Evolutionary conservation across 2,113 vertebrate species (phyloP), one percentile per base, ranked within the genome.

Genomic region (Litocranius walleri): DNA sequence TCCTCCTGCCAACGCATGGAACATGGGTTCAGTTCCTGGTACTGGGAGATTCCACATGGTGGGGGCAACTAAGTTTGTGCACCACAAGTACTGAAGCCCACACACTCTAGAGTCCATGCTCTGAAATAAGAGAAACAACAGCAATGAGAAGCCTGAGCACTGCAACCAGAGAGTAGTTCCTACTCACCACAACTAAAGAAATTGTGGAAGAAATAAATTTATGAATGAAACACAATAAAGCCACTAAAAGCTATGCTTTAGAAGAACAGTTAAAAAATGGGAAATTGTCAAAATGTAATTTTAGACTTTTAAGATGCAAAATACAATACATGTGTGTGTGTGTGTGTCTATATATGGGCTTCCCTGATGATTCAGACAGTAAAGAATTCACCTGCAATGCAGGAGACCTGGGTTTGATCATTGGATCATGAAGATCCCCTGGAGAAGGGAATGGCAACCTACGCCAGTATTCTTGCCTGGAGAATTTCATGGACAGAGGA

Each of bases 131-230:
- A 71, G 67, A 71, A 71, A 2, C 15, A 9, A 40, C n/a, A 10
- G 3, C 19, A 74, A 3, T 74, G 21, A 23, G 21, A 74, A 74
- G 36, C 5, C 21, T 74, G 36, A 74, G 67, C 36, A 13, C 67
- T 74, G 67, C 67, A 74, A 23, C n/a, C 11, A 74, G 67, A 74
- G 21, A 25, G 36, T 6, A 40, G 67, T 6, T 40, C 10, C 67
- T 0, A 0, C 67, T 74, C 19, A 6, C 10, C 36, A 23, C 67
- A 40, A 6, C 3, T 5, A 12, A 5, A 40, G 10, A 78, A 78
- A 78, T 15, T 45, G 74, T 2, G 7, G 7, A 77, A 77, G 36
- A 77, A 77, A 25, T 77, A 27, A 7, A 78, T 15, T 16, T 78
- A 27, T 16, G 74, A 25, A 29, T 78, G 74, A 45, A 78, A 78